phyloP scores from a whole-genome alignment of 1,140 invertebrate species.

The Lasioglossum baleicum region DNA sequence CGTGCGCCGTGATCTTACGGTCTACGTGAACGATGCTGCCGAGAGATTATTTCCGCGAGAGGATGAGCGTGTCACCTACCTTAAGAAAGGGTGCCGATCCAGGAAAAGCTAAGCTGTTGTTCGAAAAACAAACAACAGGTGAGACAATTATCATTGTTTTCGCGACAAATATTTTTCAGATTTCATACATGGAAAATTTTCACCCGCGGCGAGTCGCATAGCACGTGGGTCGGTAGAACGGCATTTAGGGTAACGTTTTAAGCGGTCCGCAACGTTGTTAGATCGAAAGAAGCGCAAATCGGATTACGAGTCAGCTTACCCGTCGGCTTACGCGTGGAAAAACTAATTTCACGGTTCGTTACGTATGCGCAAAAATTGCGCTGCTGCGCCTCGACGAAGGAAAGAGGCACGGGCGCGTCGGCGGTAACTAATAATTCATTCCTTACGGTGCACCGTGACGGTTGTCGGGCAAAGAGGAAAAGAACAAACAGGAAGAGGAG shows the following conservation, averaged over 20 bases:
- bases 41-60: conserved; percentile 36
- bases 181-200: no score
- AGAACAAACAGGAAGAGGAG: neutral
- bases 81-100: no score
- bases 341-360: conserved; percentile 56
- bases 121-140: no score
- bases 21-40: conserved; percentile 47
- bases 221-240: neutral
- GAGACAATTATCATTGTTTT: no score
- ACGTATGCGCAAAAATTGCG: conserved; percentile 47
- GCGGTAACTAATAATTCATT: conserved; percentile 49
- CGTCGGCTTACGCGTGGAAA: conserved; percentile 32
- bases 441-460: conserved; percentile 10
- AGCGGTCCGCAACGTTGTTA: neutral
- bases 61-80: conserved; percentile 10
- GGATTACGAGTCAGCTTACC: conserved; percentile 30
- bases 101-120: no score
- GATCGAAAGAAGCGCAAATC: conserved; percentile 13
- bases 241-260: neutral
- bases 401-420: neutral
- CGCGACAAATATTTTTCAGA: no score
- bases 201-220: neutral
- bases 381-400: neutral
- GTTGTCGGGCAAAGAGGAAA: neutral
- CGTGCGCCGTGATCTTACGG: conserved; percentile 46